Percentiles rank a stretch among this genome's conserved stretches.
Conservation (phyloP, 2,888 invertebrate species). For the Lycophotia porphyrea region DNA sequence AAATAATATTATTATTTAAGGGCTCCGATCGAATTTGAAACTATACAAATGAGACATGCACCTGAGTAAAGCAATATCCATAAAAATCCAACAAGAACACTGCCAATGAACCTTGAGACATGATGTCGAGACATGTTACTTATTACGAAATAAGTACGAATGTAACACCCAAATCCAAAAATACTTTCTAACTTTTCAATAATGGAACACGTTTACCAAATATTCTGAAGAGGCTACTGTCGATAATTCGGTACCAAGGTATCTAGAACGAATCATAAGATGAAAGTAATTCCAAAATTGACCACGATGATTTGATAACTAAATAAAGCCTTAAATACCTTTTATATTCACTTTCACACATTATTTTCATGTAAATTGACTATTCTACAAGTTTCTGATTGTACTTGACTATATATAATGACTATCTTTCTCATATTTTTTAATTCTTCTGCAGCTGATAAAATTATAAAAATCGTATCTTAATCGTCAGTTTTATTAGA, state of each 20-base stretch:
- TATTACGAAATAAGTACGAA: constrained; percentile 38
- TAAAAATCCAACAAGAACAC: constrained; percentile 8
- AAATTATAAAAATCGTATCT: not conserved
- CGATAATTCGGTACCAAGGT: not conserved
- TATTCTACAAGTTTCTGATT: not conserved
- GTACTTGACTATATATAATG: too few relatives aligned
- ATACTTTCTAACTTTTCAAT: constrained; percentile 40
- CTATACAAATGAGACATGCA: not conserved
- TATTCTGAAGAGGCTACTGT: not conserved
- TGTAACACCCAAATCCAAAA: not conserved
- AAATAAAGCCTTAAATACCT: constrained; percentile 1
- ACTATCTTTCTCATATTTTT: too few relatives aligned
- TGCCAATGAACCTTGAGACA: constrained; percentile 29
- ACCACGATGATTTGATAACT: not conserved
- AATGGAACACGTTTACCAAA: constrained; percentile 29
- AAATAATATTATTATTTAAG: not conserved
- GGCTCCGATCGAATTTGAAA: not conserved
- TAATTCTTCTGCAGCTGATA: constrained; percentile 2
- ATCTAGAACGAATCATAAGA: not conserved
- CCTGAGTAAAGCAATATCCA: not conserved
- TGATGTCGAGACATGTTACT: constrained; percentile 17
- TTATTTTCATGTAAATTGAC: constrained; percentile 6
- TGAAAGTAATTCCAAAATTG: constrained; percentile 1
- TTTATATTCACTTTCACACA: constrained; percentile 18
- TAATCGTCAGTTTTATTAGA: constrained; percentile 21